These are phyloP conservation scores for Galerucella calmariensis DNA, from an alignment of 2,888 invertebrate genomes.

Conservation along the genomic window DNA sequence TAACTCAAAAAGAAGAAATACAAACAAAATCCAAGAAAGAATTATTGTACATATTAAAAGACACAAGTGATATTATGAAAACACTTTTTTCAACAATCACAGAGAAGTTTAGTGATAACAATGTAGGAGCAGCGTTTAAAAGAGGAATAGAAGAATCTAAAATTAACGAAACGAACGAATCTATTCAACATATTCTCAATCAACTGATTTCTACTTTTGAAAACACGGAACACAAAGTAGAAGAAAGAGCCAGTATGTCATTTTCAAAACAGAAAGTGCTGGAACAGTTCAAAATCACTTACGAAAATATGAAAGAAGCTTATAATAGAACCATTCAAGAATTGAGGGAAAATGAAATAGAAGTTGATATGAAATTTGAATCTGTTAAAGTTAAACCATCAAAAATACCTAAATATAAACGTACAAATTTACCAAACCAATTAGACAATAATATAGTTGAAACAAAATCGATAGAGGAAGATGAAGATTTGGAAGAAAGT, in stretches of 20 bases:
- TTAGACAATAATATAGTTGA: background rate
- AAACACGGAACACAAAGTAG: background rate
- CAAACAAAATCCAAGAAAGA: background rate
- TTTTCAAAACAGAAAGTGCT: background rate
- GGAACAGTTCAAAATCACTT: background rate
- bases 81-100: background rate
- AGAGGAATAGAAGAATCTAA: background rate
- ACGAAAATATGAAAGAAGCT: background rate
- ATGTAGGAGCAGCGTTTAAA: slow-evolving; percentile 6
- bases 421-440: background rate
- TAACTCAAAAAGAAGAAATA: background rate
- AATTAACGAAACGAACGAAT: background rate
- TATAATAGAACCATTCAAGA: background rate
- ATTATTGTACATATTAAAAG: slow-evolving; percentile 7
- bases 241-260: background rate
- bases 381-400: background rate
- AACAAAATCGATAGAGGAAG: background rate
- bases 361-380: background rate
- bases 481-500: background rate
- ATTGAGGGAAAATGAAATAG: background rate
- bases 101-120: background rate
- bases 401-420: background rate
- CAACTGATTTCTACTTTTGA: background rate
- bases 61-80: slow-evolving; percentile 6
- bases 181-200: slow-evolving; percentile 1